Evolutionary conservation across 2,113 vertebrate species (phyloP).

Genomic region (Hydrochoerus hydrochaeris): DNA sequence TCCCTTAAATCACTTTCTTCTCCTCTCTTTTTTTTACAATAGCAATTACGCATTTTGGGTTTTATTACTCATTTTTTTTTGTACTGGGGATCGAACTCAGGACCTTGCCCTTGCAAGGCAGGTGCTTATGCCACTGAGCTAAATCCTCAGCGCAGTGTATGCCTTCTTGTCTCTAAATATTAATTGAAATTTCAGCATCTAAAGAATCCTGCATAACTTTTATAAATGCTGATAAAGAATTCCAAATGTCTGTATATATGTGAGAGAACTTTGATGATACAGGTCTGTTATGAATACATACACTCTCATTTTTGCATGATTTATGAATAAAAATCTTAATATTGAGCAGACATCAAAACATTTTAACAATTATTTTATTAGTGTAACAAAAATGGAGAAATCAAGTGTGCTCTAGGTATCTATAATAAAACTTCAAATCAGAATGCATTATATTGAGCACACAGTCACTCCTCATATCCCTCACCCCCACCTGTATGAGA

Average conservation of each 20-base stretch:
- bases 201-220: neutral
- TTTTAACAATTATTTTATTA: slow-evolving; percentile 72
- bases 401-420: neutral
- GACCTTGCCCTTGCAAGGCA: no score
- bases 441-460: neutral
- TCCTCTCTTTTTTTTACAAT: no score
- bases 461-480: neutral
- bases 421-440: slow-evolving; percentile 9
- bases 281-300: neutral
- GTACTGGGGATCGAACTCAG: no score
- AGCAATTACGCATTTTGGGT: no score
- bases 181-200: neutral
- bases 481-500: neutral
- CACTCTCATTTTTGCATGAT: slow-evolving; percentile 54
- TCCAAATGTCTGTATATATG: slow-evolving; percentile 47
- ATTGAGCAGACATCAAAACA: slow-evolving; percentile 46
- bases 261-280: slow-evolving; percentile 47
- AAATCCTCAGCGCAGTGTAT: no score
- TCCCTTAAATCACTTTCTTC: no score
- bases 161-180: slow-evolving; percentile 37
- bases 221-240: neutral
- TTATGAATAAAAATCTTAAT: neutral
- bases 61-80: no score
- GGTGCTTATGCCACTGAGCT: no score
- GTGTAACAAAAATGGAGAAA: slow-evolving; percentile 64